Percentiles rank a stretch among this genome's conserved stretches.
These are phyloP conservation scores for Lutjanus campechanus DNA, from an alignment of 2,797 vertebrate genomes.

Conservation along the genomic window DNA sequence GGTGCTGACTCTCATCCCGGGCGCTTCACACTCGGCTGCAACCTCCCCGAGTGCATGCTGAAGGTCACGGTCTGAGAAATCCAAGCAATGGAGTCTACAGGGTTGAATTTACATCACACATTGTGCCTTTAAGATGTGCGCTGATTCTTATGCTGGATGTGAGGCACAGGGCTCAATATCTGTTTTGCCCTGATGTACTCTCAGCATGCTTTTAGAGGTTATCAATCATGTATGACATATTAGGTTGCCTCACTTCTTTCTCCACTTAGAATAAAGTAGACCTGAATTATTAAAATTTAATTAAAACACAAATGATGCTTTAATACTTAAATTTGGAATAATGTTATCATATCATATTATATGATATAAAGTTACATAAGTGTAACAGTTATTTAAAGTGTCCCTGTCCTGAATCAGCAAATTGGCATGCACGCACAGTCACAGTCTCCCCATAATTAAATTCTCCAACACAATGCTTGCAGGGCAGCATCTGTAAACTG, in stretches of 20 bases:
- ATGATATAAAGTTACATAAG: background rate
- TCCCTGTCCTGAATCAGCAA: conserved; percentile 33
- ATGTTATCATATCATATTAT: conserved; percentile 6
- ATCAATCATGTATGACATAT: conserved; percentile 61
- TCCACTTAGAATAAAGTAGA: conserved; percentile 31
- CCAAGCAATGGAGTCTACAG: no score
- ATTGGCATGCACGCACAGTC: conserved; percentile 21
- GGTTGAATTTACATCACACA: background rate
- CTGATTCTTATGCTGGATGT: conserved; percentile 15
- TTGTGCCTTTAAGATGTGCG: conserved; percentile 6
- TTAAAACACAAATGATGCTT: conserved; percentile 40
- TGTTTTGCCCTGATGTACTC: conserved; percentile 34
- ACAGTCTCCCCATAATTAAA: conserved; percentile 47
- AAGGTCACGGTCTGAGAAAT: no score
- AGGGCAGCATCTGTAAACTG: conserved; percentile 40
- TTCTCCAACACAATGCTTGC: conserved; percentile 43
- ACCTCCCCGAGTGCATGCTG: no score
- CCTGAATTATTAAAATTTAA: conserved; percentile 38
- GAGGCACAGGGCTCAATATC: conserved; percentile 27
- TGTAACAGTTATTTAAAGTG: conserved; percentile 14
- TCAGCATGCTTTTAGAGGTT: conserved; percentile 54
- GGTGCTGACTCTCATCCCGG: no score
- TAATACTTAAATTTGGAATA: conserved; percentile 21
- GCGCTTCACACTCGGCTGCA: no score
- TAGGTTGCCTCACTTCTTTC: conserved; percentile 33